Evolutionary conservation across 2,888 invertebrate species (phyloP).

Genomic region (Caenorhabditis wallacei): DNA sequence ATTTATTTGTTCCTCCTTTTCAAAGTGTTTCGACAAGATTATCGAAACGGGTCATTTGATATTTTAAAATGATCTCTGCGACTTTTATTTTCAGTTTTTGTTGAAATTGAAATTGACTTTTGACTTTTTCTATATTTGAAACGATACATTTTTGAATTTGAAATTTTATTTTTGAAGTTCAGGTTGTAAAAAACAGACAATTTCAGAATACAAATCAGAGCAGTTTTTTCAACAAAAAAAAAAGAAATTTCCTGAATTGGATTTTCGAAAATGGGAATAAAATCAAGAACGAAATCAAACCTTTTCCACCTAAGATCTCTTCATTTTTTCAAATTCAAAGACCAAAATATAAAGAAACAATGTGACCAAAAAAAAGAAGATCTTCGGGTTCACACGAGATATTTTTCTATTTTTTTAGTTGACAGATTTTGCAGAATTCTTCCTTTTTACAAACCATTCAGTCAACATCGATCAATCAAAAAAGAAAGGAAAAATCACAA

Average conservation of each 20-base stretch:
- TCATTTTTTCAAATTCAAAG: neutral
- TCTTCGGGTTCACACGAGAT: conserved; percentile 17
- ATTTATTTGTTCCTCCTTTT: neutral
- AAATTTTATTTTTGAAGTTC: neutral
- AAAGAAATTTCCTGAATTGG: no score
- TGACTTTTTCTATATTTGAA: conserved; percentile 34
- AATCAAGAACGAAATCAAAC: no score
- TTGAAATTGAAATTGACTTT: conserved; percentile 23
- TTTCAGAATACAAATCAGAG: neutral
- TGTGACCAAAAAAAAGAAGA: neutral
- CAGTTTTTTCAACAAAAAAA: no score
- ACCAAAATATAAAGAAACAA: conserved; percentile 23
- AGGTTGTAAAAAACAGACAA: neutral
- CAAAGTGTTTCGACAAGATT: conserved; percentile 26
- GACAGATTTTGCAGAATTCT: conserved; percentile 13
- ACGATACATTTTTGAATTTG: conserved; percentile 5
- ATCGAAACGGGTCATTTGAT: conserved; percentile 52
- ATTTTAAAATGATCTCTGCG: conserved; percentile 46
- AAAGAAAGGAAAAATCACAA: conserved; percentile 6
- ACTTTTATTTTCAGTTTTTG: conserved; percentile 15
- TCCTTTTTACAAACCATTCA: conserved; percentile 10
- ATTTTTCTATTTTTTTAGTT: conserved; percentile 8
- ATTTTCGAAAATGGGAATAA: no score
- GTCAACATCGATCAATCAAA: conserved; percentile 34
- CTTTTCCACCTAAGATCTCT: neutral